Base-by-base conservation (phyloP, 2,888 invertebrate species). In the Phanerotoma sp. region DNA sequence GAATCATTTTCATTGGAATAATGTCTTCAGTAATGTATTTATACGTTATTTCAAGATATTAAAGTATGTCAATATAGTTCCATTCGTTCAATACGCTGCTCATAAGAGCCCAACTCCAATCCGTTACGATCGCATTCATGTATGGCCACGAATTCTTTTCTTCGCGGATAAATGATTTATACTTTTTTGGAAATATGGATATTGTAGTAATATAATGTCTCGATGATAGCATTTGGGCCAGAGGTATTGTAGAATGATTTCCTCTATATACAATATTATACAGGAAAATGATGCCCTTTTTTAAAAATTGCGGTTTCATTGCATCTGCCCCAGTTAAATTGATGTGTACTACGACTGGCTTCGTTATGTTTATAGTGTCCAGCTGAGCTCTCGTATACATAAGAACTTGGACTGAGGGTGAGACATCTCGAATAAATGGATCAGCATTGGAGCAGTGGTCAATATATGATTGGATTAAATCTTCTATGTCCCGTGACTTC, bases 81-180 rank as follows among this genome's bases (percentile, higher is more conserved):
- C 48, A 48, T 48, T 48, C 48, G 3, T 22, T 9, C 21, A 48
- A 20, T 3, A 48, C 7, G n/a, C 13, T 13, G 10, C 22, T 35
- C 37, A 48, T 38, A 11, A 37, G 11, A 9, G 22, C 25, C 48
- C 48, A 48, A 28, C 48, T 48, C 48, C 48, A 48, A 21, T 48
- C 48, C 4, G 20, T 13, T 3, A 48, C 48, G 13, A 48, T 37
- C 9, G 22, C 48, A 11, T 37, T 2, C 5, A 21, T 6, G 11
- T 21, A 48, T 20, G 48, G 48, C 48, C 48, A 48, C 22, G 11
- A 22, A 11, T 22, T 5, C 4, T 3, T 5, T 28, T 45, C 11
- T 11, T 28, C 15, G 18, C 15, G 25, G 11, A 45, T 30, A n/a
- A 45, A 45, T 2, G 5, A 3, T 28, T n/a, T 25, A 13, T 25